Evolutionary conservation across 2,888 invertebrate genomes (phyloP).

Genomic region (Philopedon plagiatum): DNA sequence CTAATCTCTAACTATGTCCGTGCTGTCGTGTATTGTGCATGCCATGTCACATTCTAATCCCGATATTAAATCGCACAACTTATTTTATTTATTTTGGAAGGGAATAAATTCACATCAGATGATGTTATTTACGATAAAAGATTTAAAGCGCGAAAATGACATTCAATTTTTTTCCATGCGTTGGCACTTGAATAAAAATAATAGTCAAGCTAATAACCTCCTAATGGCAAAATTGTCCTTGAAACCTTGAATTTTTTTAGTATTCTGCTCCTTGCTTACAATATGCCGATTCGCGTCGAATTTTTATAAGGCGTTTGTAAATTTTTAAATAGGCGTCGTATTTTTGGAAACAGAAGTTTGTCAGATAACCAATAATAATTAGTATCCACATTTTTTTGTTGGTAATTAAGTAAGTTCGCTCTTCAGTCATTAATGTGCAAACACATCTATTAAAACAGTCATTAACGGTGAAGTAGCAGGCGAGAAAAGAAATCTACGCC

Average conservation of each 20-base stretch:
- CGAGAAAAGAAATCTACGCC: too few relatives aligned
- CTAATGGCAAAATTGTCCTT: constrained; percentile 11
- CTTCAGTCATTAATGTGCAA: too few relatives aligned
- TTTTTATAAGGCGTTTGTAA: neutral
- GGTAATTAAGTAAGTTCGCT: too few relatives aligned
- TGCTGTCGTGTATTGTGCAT: neutral
- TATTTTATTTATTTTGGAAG: neutral
- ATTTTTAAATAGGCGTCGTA: neutral
- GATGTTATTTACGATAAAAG: neutral
- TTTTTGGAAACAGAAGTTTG: neutral
- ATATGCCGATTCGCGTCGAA: neutral
- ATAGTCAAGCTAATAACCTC: constrained; percentile 9
- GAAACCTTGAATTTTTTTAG: constrained; percentile 5
- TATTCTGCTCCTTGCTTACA: neutral
- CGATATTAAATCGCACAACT: neutral
- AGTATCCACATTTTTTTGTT: too few relatives aligned
- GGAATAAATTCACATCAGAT: neutral
- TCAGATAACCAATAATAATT: too few relatives aligned
- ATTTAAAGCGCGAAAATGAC: neutral
- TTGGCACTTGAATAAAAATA: constrained; percentile 12
- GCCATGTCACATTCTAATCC: neutral
- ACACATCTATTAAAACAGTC: too few relatives aligned
- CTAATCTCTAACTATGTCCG: neutral
- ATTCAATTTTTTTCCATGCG: neutral
- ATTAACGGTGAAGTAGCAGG: too few relatives aligned